A percentile compares a stretch with the other conserved stretches of the same genome.
These are phyloP conservation scores for Eucidaris tribuloides DNA, from an alignment of 35 echinoderm and acorn worm species.

Conservation along the genomic window DNA sequence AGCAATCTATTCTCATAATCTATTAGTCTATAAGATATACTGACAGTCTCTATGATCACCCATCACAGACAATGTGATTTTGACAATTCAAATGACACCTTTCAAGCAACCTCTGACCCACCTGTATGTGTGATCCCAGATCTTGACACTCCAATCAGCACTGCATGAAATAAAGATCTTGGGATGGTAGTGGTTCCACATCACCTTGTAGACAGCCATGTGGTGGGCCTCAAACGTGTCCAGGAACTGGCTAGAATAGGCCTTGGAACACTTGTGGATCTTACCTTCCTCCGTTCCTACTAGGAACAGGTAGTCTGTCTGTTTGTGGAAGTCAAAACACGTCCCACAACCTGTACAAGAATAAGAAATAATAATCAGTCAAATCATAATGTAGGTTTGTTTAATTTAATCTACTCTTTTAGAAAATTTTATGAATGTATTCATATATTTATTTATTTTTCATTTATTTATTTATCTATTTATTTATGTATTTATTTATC, in stretches of 20 bases:
- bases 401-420: too few relatives aligned
- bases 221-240: constrained; percentile 99
- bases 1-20: too few relatives aligned
- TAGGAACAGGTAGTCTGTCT: constrained; percentile 98
- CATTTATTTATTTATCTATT: too few relatives aligned
- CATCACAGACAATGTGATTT: too few relatives aligned
- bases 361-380: neutral
- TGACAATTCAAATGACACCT: too few relatives aligned
- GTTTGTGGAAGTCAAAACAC: constrained; percentile 99
- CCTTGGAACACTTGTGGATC: constrained; percentile 99
- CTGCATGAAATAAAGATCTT: constrained; percentile 99
- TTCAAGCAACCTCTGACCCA: too few relatives aligned
- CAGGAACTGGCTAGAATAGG: constrained; percentile 98
- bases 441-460: too few relatives aligned
- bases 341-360: constrained; percentile 93
- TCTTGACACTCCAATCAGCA: constrained; percentile 99
- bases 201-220: constrained; percentile 99
- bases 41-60: too few relatives aligned
- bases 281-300: constrained; percentile 99
- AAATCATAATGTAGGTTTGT: neutral
- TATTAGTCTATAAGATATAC: too few relatives aligned
- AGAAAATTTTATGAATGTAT: too few relatives aligned
- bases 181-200: constrained; percentile 97
- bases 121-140: constrained; percentile 96
- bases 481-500: too few relatives aligned